Evolutionary conservation across 2,113 vertebrate genomes (phyloP).

Genomic region (Sorex araneus): DNA sequence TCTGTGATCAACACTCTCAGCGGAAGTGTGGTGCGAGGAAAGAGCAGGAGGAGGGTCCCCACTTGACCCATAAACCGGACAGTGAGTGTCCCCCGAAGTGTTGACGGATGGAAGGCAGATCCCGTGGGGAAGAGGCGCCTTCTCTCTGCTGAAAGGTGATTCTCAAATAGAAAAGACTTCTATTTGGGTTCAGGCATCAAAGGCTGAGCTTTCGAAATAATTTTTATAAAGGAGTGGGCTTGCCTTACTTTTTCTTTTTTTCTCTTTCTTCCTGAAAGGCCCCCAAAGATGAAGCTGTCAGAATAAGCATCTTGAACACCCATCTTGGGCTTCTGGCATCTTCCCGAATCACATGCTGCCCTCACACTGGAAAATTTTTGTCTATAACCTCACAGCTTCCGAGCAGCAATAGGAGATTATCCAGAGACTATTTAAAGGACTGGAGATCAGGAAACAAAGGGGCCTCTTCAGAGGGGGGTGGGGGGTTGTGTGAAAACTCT

Average conservation of each 20-base stretch:
- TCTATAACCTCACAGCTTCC: constrained; percentile 70
- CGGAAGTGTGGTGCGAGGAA: constrained; percentile 67
- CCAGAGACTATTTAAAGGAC: constrained; percentile 61
- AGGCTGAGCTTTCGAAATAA: constrained; percentile 63
- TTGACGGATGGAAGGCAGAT: constrained; percentile 70
- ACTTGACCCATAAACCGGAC: constrained; percentile 49
- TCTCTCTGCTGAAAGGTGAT: constrained; percentile 46
- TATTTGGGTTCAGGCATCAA: constrained; percentile 52
- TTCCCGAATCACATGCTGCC: constrained; percentile 40
- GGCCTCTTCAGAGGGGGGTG: constrained; percentile 28
- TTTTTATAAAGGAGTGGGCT: constrained; percentile 52
- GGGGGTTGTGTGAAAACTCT: constrained; percentile 48
- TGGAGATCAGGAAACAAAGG: constrained; percentile 55
- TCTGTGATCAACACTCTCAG: constrained; percentile 45
- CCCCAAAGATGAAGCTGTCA: constrained; percentile 51
- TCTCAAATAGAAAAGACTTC: constrained; percentile 79
- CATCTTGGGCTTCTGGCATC: constrained; percentile 59
- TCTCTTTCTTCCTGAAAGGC: not conserved
- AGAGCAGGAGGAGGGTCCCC: constrained; percentile 39
- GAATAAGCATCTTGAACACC: constrained; percentile 46
- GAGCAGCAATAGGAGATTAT: constrained; percentile 69
- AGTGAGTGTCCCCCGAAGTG: constrained; percentile 57
- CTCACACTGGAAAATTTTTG: constrained; percentile 54
- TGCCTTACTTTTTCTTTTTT: constrained; percentile 26
- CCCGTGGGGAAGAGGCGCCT: constrained; percentile 47